Evolutionary conservation across 2,888 invertebrate species (phyloP).

Genomic region (Pardosa pseudoannulata): DNA sequence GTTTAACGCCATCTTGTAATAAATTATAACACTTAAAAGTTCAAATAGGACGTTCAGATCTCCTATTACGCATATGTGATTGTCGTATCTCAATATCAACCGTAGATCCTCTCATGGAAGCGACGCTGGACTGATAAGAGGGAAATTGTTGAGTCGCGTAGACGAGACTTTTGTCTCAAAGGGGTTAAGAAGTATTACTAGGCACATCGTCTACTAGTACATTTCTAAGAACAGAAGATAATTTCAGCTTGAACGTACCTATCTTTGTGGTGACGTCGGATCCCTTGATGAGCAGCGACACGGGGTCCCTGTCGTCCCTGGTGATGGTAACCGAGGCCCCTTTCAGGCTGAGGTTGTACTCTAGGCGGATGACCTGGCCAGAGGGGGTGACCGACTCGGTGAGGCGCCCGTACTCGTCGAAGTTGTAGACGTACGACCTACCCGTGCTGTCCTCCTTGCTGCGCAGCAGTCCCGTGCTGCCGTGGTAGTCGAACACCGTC

Average conservation of each 20-base stretch:
- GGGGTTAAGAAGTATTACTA: no score
- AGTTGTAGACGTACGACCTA: constrained; percentile 88
- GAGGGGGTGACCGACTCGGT: constrained; percentile 91
- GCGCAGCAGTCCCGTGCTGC: constrained; percentile 77
- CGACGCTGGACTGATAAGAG: no score
- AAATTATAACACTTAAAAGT: no score
- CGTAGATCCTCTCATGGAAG: no score
- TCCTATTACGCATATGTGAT: no score
- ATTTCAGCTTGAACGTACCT: constrained; percentile 79
- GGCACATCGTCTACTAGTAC: no score
- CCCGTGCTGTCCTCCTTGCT: constrained; percentile 76
- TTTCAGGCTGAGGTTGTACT: constrained; percentile 61
- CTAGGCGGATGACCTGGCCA: constrained; percentile 82
- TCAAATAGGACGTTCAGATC: no score
- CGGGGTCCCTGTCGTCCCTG: constrained; percentile 81
- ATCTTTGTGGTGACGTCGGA: constrained; percentile 88
- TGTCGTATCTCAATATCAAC: no score
- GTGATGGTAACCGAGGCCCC: constrained; percentile 65
- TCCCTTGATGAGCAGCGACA: constrained; percentile 92
- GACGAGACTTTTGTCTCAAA: no score
- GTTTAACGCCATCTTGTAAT: no score
- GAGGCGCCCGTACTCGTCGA: constrained; percentile 91
- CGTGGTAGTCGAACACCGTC: constrained; percentile 77
- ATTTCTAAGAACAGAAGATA: no score
- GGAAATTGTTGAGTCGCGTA: no score